Base-by-base conservation (phyloP, 2,888 invertebrate species). In the Sesia apiformis region DNA sequence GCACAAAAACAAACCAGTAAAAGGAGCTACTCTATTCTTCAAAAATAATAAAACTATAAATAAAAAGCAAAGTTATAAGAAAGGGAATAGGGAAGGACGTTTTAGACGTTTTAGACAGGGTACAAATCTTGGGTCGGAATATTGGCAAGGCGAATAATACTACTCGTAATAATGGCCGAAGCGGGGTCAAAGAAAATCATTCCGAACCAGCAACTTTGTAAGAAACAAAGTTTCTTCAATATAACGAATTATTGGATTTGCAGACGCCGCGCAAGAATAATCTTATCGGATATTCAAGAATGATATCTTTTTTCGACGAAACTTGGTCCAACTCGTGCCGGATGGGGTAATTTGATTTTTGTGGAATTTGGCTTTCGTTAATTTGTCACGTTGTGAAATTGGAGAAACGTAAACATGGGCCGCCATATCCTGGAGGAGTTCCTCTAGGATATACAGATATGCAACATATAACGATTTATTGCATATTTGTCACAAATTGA, bases 241-340 rank as follows among this genome's bases (percentile, higher is more conserved):
- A 81, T 81, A 80, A 83, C 80, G 81, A 84, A 84, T 85, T 84
- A 85, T 85, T 85, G 81, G 82, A 82, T 80, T 76, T 77, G 69
- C 71, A 74, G 77, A 76, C 75, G 74, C 69, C 75, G 73, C 68
- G 65, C 57, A 59, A 65, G 69, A 70, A 71, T 72, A 72, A 71
- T 71, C 69, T 69, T 76, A 76, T 78, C 75, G 74, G 74, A 78
- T 75, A 70, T 75, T 70, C 63, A 67, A 62, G 63, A 64, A 62
- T 77, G 76, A 82, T 81, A 76, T 78, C 74, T 72, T 73, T 77
- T 76, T 72, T 64, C 55, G 65, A 65, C 57, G 57, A 60, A 67
- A 62, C 63, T 52, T 52, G n/a, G n/a, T 39, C 40, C 5, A 52
- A 39, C 40, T 40, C 40, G 52, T n/a, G 38, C 23, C 40, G n/a